phyloP scores from a whole-genome alignment of 2,113 vertebrate genomes.

The Rhipidura dahli region DNA sequence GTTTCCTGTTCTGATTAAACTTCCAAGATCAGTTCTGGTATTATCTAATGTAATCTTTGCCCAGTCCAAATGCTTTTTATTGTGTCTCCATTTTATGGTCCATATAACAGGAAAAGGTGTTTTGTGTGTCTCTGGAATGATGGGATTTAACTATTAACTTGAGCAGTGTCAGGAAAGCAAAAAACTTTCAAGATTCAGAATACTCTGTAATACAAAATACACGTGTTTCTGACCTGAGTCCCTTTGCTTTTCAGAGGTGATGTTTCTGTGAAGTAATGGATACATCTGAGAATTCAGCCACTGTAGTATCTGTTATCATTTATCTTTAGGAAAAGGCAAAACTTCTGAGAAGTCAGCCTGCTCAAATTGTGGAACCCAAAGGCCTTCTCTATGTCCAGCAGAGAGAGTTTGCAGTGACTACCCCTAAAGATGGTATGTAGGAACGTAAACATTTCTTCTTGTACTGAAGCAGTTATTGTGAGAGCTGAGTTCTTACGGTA shows the following conservation, averaged over 20 bases:
- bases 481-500: background rate
- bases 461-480: background rate
- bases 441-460: background rate
- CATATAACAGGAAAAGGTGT: background rate
- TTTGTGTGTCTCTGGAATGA: background rate
- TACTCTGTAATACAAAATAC: background rate
- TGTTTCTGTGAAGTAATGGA: background rate
- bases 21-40: background rate
- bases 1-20: background rate
- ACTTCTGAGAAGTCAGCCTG: constrained; percentile 80
- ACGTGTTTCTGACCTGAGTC: background rate
- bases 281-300: constrained; percentile 42
- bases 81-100: background rate
- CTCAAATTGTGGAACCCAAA: constrained; percentile 82
- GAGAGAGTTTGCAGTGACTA: constrained; percentile 92
- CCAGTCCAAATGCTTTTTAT: background rate
- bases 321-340: constrained; percentile 85
- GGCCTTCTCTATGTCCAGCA: constrained; percentile 92
- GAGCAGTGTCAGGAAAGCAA: background rate
- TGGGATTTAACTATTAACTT: background rate
- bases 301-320: constrained; percentile 56
- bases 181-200: background rate
- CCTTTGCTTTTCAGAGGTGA: constrained; percentile 22
- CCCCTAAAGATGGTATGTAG: constrained; percentile 86
- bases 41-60: background rate